Base-by-base conservation (phyloP, 2,113 vertebrate species). In the Embiotoca jacksoni region DNA sequence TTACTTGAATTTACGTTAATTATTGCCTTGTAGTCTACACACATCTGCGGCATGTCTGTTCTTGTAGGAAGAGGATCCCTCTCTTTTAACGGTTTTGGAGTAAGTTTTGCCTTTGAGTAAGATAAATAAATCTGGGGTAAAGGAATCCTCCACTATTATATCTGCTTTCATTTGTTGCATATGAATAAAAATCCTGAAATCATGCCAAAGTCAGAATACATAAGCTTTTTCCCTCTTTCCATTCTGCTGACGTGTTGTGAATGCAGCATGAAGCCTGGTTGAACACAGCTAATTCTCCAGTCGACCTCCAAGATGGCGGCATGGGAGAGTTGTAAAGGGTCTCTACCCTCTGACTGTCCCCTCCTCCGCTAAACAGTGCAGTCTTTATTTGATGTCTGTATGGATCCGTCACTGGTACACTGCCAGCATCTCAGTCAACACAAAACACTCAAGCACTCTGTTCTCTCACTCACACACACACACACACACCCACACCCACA, bases 361-460 rank as follows among this genome's bases (percentile, higher is more conserved):
- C 71, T 69, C 71, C 46, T 60, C 79, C 0, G 69, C 81, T 23
- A 35, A 87, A 91, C 88, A 89, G 56, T 58, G 79, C 66, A n/a
- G 73, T 47, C 85, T 90, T 91, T 89, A 82, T 89, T 64, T 67
- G 63, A 82, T 60, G 82, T 72, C 88, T 88, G 88, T 86, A 75
- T 82, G 80, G 84, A 86, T 89, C 82, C 39, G 47, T 61, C 74
- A 44, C 74, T 92, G 83, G 83, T 83, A 75, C 3, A 61, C 87
- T 90, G 90, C 90, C 88, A 89, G 81, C 64, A 75, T 87, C 85
- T 82, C 82, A 72, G 81, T 85, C 81, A 80, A 85, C 77, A 83
- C 79, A 85, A 89, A 82, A 84, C 82, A 80, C 78, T 78, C 54
- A 6, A 46, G 47, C 6, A 35, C 81, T 82, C 72, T 78, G 72